These are phyloP conservation scores for Apolygus lucorum DNA, from an alignment of 1,140 invertebrate genomes.

Conservation along the genomic window DNA sequence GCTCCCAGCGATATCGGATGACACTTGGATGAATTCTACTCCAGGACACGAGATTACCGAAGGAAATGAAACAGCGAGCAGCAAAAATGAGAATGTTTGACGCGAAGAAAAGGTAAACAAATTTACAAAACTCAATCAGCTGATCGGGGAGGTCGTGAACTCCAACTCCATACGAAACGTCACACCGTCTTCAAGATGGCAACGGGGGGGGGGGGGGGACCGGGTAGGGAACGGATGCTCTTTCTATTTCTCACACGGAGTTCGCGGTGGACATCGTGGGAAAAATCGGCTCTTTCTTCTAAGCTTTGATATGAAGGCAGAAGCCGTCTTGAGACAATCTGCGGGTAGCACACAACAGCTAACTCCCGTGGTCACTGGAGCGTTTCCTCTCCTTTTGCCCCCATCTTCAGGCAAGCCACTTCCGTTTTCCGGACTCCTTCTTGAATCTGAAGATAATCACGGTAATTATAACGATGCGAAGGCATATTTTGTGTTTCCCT, in stretches of 20 bases:
- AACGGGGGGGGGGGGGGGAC: not conserved
- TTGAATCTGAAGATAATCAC: not conserved
- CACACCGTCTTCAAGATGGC: no score
- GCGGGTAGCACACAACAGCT: not conserved
- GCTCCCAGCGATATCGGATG: slow-evolving; percentile 1
- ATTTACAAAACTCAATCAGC: not conserved
- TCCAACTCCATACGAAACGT: no score
- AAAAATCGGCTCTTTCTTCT: slow-evolving; percentile 33
- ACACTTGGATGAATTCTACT: no score
- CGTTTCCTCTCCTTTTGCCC: not conserved
- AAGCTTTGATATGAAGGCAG: no score
- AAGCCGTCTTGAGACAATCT: not conserved
- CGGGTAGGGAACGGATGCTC: slow-evolving; percentile 34
- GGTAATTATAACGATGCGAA: not conserved
- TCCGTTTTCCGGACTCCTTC: slow-evolving; percentile 25
- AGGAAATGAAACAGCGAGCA: no score
- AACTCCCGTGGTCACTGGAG: not conserved
- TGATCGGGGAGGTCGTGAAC: not conserved
- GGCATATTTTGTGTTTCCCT: slow-evolving; percentile 6
- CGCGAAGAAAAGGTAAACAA: no score
- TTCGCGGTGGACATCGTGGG: slow-evolving; percentile 28
- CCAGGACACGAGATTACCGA: no score
- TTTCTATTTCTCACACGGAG: slow-evolving; percentile 34
- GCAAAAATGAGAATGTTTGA: no score
- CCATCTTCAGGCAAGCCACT: not conserved